These are phyloP conservation scores for Brachionus sp. DNA, from an alignment of 1,140 invertebrate species.

Conservation along the genomic window DNA sequence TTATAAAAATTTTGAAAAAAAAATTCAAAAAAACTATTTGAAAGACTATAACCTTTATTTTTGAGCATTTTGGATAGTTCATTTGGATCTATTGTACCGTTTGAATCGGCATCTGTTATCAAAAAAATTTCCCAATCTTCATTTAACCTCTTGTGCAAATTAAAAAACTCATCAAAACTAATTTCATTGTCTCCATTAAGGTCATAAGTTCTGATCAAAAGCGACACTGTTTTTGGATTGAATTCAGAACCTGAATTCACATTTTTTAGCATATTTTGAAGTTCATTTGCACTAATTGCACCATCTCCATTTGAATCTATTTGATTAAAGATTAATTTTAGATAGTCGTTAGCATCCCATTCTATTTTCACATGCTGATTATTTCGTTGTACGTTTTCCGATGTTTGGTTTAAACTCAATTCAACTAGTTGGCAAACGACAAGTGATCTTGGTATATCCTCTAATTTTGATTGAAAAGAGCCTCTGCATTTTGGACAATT, in stretches of 20 bases:
- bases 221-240: neutral
- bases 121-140: constrained; percentile 40
- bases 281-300: neutral
- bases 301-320: constrained; percentile 29
- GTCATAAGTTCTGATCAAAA: constrained; percentile 9
- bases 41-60: constrained; percentile 3
- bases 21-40: neutral
- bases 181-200: constrained; percentile 15
- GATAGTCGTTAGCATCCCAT: neutral
- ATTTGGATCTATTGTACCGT: neutral
- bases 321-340: constrained; percentile 5
- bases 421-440: neutral
- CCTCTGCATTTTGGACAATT: neutral
- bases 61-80: neutral
- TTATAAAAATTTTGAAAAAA: neutral
- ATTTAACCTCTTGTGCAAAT: constrained; percentile 27
- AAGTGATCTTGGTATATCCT: constrained; percentile 5
- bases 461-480: neutral
- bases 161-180: constrained; percentile 33
- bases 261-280: constrained; percentile 14
- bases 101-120: neutral
- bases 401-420: neutral
- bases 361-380: neutral
- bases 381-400: neutral
- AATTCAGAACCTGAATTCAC: neutral